Base-by-base conservation (phyloP, 2,888 invertebrate genomes). In the Pristionchus mayeri region DNA sequence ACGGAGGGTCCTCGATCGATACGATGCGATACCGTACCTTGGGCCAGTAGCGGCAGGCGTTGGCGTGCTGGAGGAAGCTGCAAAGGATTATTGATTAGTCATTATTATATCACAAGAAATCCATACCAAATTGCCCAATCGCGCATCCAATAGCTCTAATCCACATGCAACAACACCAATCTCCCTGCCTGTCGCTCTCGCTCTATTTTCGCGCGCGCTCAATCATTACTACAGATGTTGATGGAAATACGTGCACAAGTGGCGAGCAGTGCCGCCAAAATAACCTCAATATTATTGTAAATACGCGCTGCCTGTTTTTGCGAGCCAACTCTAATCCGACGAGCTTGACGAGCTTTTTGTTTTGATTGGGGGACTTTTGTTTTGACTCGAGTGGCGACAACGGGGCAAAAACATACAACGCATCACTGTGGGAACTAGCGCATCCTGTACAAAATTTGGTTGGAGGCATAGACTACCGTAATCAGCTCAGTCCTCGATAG, bases 41-140 rank as follows among this genome's bases (percentile, higher is more conserved):
- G 0, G 97, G 97, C 97, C 97, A 98, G 90, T 96, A 95, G 88
- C 95, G 96, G 91, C 93, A 93, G 75, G 93, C 93, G 87, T 93
- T 93, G 86, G 92, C 92, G 54, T 87, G 88, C 88, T 92, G 91
- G 84, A 93, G 89, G 89, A 91, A 92, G 85, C 90, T 88, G 88
- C 37, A 89, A 84, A 24, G 3, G 24, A 37, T 18, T 3, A 78
- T 50, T 18, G 50, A 78, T 78, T 57, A 18, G 54, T n/a, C 16
- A 54, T 54, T 21, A 54, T 54, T 54, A 54, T 18, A 54, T 4
- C 54, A 21, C 7, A 4, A n/a, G 54, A 54, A 54, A 54, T 54
- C 16, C 21, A 21, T n/a, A n/a, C n/a, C 44, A 44, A 13, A 44
- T n/a, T 54, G 54, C 54, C 7, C 54, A 13, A 9, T 9, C 44